Base-by-base conservation (phyloP, 2,888 invertebrate species). In the Onthophagus sagittarius region DNA sequence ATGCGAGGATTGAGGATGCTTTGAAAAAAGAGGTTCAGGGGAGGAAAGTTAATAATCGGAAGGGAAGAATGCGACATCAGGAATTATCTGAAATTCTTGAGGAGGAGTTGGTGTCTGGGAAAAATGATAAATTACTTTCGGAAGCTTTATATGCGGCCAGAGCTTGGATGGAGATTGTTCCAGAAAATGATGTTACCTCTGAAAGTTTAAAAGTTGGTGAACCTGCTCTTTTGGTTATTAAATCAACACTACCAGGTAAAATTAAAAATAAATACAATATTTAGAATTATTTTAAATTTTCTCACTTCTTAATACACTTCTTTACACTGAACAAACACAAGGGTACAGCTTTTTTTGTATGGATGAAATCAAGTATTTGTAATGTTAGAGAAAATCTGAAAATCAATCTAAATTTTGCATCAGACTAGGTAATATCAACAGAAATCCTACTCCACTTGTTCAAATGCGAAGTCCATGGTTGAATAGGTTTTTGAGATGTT, bases 161-260 rank as follows among this genome's bases (percentile, higher is more conserved):
- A 70, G 92, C 92, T 63, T 93, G 93, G 93, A 89, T 93, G 87
- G 92, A 93, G 81, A 87, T 93, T 70, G 77, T 81, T 64, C 82
- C 85, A 5, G 82, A 82, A 75, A 80, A 78, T 70, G 76, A 73
- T n/a, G 69, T 72, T 33, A 88, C 89, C 77, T 87, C 88, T 0
- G 88, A 86, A 9, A 88, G 89, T 3, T 90, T 93, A 6, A 90
- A 92, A 84, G 93, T 93, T 70, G 93, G 93, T 9, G 92, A 93
- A 83, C 89, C 90, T 15, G 92, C 92, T 13, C 86, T 89, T 71
- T 83, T 93, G n/a, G 88, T 88, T 5, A 88, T 91, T 76, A 90
- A 91, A 83, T 88, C 90, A 75, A 89, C 89, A 11, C 81, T 91
- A 75, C 91, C 91, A 79, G 89, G 91, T 90, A 82, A 81, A 62